Evolutionary conservation across 1,140 invertebrate species (phyloP), one percentile per base, ranked within the genome.

Genomic region (Eumeta japonica): DNA sequence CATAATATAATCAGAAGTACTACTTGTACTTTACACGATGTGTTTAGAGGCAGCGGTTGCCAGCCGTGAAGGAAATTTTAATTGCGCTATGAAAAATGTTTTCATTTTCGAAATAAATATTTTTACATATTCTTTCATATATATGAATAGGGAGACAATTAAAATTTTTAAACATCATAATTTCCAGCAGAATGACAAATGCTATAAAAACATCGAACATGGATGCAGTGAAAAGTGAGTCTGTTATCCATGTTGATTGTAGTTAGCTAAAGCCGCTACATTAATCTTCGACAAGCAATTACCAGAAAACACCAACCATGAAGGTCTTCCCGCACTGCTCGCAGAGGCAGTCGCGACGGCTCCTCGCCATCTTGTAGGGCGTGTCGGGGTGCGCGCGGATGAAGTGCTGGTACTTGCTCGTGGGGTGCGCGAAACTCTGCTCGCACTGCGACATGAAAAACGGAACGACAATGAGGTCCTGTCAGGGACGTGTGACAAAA

Each of bases 261-360:
- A 14, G 34, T 16, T 29, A 15, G 10, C 24, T 16, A 14, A 37
- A n/a, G 2, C 27, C 20, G 2, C 19, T 19, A 2, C 19, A 37
- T 24, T 37, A 16, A 3, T 2, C 30, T 18, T 16, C 30, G 14
- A 14, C 2, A 2, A 15, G 4, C 5, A n/a, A 12, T 20, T n/a
- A 19, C 2, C 15, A 16, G 33, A 16, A 12, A 35, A 19, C 5
- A 24, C 18, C 16, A 1, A 37, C 35, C 35, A 27, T 37, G 16
- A 28, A 37, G 14, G 35, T 37, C 35, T 37, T 37, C 4, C 35
- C 35, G 27, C 35, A 37, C 24, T 16, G 15, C 15, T 37, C 35
- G 35, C 35, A 37, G 5, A 37, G 27, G 12, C 28, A 37, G 27
- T 16, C n/a, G 3, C 27, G 12, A 3, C 27, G 12, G 17, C 11